A percentile compares a stretch with the other conserved stretches of the same genome.
Evolutionary conservation across 2,797 vertebrate species (phyloP).

Genomic region (Scyliorhinus canicula): DNA sequence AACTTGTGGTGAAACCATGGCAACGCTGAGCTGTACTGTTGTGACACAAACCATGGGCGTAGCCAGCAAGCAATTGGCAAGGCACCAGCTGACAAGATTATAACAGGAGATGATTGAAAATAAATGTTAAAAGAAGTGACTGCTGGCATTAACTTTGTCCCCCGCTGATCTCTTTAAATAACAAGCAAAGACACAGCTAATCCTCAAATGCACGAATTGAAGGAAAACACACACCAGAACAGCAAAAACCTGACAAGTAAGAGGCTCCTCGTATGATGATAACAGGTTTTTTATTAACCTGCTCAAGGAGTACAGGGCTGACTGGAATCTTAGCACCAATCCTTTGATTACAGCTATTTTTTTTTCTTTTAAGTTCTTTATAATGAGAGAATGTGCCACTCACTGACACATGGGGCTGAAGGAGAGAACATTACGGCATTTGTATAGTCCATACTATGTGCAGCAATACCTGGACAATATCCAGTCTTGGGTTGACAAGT

Average conservation of each 20-base stretch:
- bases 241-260: neutral
- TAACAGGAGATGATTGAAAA: constrained; percentile 28
- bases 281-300: neutral
- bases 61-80: constrained; percentile 25
- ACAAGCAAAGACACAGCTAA: neutral
- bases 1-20: constrained; percentile 29
- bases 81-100: constrained; percentile 32
- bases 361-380: neutral
- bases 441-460: no score
- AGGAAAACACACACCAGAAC: neutral
- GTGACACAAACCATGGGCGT: constrained; percentile 27
- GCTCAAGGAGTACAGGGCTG: neutral
- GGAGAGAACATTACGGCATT: neutral
- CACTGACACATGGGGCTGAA: neutral
- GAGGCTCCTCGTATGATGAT: neutral
- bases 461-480: no score
- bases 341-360: neutral
- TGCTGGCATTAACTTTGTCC: constrained; percentile 4
- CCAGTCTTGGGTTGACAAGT: no score
- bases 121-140: constrained; percentile 17
- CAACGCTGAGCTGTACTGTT: constrained; percentile 31
- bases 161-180: constrained; percentile 30
- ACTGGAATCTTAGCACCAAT: neutral
- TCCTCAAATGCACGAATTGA: constrained; percentile 2
- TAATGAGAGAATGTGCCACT: neutral